Evolutionary conservation across 2,113 vertebrate species (phyloP).

Genomic region (Chionis minor): DNA sequence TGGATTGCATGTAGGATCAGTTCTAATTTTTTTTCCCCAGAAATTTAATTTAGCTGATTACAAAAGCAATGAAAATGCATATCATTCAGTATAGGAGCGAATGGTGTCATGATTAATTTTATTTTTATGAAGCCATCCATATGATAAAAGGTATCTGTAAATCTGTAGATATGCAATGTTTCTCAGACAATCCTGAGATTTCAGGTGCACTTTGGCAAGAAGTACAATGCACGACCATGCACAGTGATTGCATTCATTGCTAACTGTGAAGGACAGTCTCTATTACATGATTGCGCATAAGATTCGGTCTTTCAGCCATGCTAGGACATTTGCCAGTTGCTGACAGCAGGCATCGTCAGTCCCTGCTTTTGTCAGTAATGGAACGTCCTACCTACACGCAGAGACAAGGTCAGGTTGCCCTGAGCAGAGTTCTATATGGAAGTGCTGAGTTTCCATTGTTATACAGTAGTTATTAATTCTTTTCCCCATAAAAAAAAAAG

Average conservation of each 20-base stretch:
- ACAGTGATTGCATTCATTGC: neutral
- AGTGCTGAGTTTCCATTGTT: neutral
- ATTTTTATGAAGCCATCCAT: neutral
- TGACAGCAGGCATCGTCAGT: neutral
- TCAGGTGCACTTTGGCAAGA: neutral
- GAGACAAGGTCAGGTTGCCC: neutral
- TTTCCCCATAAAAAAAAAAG: neutral
- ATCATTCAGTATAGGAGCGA: neutral
- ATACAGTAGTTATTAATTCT: neutral
- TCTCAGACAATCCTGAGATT: neutral
- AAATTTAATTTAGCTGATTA: neutral
- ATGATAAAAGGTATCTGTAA: neutral
- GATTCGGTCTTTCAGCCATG: neutral
- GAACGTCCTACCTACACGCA: neutral
- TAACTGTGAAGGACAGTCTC: neutral
- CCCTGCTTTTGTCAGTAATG: neutral
- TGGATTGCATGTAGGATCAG: neutral
- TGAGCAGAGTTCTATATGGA: neutral
- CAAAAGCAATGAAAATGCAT: neutral
- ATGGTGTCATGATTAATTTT: neutral
- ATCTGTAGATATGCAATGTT: neutral
- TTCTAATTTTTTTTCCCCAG: neutral
- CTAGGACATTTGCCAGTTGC: neutral
- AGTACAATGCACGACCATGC: neutral
- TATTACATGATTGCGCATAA: fast-evolving